These are phyloP conservation scores for Crocidura indochinensis DNA, from an alignment of 2,797 vertebrate species.

Conservation along the genomic window DNA sequence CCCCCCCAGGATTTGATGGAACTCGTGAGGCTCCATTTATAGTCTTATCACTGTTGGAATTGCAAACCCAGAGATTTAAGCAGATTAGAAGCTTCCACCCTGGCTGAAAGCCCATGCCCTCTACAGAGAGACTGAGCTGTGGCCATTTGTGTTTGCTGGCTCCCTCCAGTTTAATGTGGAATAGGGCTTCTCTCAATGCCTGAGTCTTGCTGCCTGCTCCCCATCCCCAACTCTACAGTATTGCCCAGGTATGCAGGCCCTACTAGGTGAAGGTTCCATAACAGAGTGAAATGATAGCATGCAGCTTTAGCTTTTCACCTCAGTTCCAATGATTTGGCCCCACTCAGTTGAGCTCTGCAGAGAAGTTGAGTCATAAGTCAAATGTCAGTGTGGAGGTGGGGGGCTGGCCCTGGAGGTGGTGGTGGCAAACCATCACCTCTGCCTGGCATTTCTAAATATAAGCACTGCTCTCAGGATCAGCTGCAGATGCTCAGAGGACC, in stretches of 20 bases:
- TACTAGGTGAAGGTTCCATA: background rate
- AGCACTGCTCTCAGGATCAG: slow-evolving; percentile 23
- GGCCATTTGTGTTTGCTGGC: background rate
- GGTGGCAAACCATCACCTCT: slow-evolving; percentile 20
- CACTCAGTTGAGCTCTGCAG: background rate
- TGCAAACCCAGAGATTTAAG: background rate
- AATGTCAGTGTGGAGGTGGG: slow-evolving; percentile 65
- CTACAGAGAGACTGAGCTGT: background rate
- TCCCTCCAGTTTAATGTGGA: background rate
- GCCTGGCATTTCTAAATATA: slow-evolving; percentile 67
- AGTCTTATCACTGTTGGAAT: background rate
- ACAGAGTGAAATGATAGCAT: background rate
- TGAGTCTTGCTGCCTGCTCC: background rate
- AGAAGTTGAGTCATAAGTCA: slow-evolving; percentile 71
- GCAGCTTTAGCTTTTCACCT: background rate
- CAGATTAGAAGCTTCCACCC: background rate
- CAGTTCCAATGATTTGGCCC: background rate
- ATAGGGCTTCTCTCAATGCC: too few relatives aligned
- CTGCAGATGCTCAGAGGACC: slow-evolving; percentile 28
- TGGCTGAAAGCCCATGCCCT: background rate
- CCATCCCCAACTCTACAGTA: background rate
- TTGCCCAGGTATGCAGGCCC: too few relatives aligned
- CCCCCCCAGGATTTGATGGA: background rate
- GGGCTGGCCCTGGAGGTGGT: slow-evolving; percentile 21
- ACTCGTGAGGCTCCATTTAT: background rate